These are phyloP conservation scores for Pseudorhiza aurosa DNA, from an alignment of 30 jellyfish, hydroid and myxozoan genomes.

Conservation along the genomic window DNA sequence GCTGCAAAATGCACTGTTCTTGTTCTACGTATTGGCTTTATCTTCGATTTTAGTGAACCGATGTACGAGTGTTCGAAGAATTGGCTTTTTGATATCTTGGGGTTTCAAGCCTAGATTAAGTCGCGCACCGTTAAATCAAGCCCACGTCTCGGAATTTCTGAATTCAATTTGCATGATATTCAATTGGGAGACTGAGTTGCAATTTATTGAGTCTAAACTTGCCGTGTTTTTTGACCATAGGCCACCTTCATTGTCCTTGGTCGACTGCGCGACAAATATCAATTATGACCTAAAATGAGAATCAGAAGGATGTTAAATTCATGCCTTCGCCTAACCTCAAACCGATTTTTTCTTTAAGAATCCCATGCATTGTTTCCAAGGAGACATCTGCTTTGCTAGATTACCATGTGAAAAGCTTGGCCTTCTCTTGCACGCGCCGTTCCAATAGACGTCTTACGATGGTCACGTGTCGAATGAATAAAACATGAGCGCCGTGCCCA, in stretches of 20 bases:
- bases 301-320: conserved; percentile 43
- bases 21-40: too few species aligned
- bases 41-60: too few species aligned
- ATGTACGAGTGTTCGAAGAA: too few species aligned
- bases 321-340: conserved; percentile 52
- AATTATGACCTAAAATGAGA: conserved; percentile 50
- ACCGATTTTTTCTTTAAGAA: conserved; percentile 49
- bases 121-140: too few species aligned
- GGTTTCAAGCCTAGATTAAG: too few species aligned
- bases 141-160: neutral
- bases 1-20: too few species aligned
- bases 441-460: conserved; percentile 44
- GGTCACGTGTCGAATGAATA: conserved; percentile 68
- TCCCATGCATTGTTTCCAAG: conserved; percentile 62
- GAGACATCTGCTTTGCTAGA: conserved; percentile 57
- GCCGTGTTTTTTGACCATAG: conserved; percentile 39
- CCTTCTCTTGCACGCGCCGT: conserved; percentile 60
- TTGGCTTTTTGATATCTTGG: too few species aligned
- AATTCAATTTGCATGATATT: neutral
- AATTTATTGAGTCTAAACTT: neutral
- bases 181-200: neutral
- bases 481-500: conserved; percentile 49
- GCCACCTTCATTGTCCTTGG: conserved; percentile 27
- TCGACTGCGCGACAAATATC: conserved; percentile 52
- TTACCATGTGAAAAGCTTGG: conserved; percentile 7